A percentile compares a stretch with the other conserved stretches of the same genome.
Evolutionary conservation across 2,888 invertebrate species (phyloP).

Genomic region (Cryptophagus acutangulus): DNA sequence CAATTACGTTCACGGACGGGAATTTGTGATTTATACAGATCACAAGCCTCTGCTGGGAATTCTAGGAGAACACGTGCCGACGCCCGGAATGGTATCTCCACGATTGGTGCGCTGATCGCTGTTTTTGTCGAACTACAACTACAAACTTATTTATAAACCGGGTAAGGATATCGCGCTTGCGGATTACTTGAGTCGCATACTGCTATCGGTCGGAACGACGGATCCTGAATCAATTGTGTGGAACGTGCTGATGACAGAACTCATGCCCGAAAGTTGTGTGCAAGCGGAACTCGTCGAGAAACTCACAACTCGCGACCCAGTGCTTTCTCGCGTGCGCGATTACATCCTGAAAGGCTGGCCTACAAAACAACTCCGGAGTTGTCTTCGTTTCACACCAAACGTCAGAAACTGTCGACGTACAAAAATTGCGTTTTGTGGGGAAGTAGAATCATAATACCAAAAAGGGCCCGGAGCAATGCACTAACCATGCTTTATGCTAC

Average conservation of each 20-base stretch:
- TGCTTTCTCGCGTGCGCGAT: background rate
- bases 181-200: conserved; percentile 1
- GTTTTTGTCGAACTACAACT: conserved; percentile 5
- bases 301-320: background rate
- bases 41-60: conserved; percentile 9
- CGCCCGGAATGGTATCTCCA: conserved; percentile 7
- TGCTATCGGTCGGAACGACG: background rate
- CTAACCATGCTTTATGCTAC: conserved; percentile 10
- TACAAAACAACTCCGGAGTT: background rate
- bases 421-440: conserved; percentile 9
- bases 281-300: background rate
- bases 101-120: conserved; percentile 6
- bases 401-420: conserved; percentile 9
- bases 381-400: background rate
- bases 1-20: background rate
- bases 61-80: conserved; percentile 9
- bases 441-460: conserved; percentile 11
- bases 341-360: background rate
- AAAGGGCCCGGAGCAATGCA: conserved; percentile 2
- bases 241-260: background rate
- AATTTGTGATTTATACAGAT: conserved; percentile 6
- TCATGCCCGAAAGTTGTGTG: background rate
- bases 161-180: background rate
- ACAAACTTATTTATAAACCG: background rate
- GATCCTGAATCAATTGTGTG: too few relatives aligned